Base-by-base conservation (phyloP, 2,113 vertebrate species). In the Podiceps cristatus region DNA sequence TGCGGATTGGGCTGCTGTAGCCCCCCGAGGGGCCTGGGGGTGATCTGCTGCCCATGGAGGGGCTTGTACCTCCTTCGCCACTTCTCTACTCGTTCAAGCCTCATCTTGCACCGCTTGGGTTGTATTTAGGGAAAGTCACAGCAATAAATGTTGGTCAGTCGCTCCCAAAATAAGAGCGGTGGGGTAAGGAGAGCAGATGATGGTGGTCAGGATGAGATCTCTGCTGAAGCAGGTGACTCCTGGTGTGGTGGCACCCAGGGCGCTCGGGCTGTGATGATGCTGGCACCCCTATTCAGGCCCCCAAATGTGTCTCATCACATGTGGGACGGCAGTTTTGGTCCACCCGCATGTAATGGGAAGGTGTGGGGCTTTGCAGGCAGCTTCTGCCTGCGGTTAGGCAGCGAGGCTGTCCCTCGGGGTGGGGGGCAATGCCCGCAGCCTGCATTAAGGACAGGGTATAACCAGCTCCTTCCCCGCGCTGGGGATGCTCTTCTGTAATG, bases 381-480 rank as follows among this genome's bases (percentile, higher is more conserved):
- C 1, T 72, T 40, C 47, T 80, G 56, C 40, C 63, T 3, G 13
- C 4, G 7, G 20, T 9, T 37, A n/a, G 68, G 37, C 35, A 67
- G 64, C 1, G 14, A 16, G 18, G 7, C 3, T 16, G 18, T 45
- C 58, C 66, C 42, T 1, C 1, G 10, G 63, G 84, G 62, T 60
- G 4, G 3, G 27, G 68, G 35, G 50, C 64, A 72, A 24, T 2
- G 5, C 11, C 50, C 2, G 28, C 76, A 85, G 42, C 60, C 33
- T 29, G 35, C 9, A 1, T 11, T 8, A 13, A 29, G 74, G 56
- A 29, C 14, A 11, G 28, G 69, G 4, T 40, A 12, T 4, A 4
- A 10, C 7, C 83, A 58, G 27, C 53, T 4, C 7, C 47, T 11
- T 15, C 14, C 60, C 60, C 0, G 0, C 1, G 2, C 71, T n/a